Evolutionary conservation across 2,888 invertebrate species (phyloP).

Genomic region (Deilephila elpenor): DNA sequence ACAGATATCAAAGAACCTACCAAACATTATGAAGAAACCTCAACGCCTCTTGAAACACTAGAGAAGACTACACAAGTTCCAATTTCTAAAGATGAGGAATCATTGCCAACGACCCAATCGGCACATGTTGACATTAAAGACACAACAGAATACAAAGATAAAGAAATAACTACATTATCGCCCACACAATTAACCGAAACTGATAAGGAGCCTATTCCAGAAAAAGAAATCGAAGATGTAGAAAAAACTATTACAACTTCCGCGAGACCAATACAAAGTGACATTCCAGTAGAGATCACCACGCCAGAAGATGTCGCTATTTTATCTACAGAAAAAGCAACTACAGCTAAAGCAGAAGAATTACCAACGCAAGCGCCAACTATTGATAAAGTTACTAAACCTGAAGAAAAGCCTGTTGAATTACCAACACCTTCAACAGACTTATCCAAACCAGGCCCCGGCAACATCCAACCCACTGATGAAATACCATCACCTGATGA

Average conservation of each 20-base stretch:
- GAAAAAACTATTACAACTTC: constrained; percentile 37
- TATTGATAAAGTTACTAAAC: constrained; percentile 56
- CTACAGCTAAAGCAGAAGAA: constrained; percentile 40
- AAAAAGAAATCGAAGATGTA: constrained; percentile 37
- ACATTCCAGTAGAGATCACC: constrained; percentile 38
- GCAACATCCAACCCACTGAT: constrained; percentile 64
- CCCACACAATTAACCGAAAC: constrained; percentile 32
- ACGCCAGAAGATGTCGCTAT: constrained; percentile 39
- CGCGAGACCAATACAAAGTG: constrained; percentile 41
- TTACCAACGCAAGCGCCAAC: constrained; percentile 44
- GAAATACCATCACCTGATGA: constrained; percentile 67
- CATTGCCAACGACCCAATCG: constrained; percentile 30
- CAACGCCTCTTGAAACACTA: constrained; percentile 29
- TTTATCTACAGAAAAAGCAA: constrained; percentile 32
- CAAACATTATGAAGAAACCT: constrained; percentile 36
- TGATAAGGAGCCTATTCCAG: constrained; percentile 35
- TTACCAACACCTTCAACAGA: constrained; percentile 50
- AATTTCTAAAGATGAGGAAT: constrained; percentile 31
- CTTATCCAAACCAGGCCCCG: constrained; percentile 60
- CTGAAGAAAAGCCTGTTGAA: constrained; percentile 56
- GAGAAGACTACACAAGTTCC: constrained; percentile 35
- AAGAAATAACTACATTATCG: constrained; percentile 36
- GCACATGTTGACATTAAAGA: constrained; percentile 19
- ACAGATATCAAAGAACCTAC: constrained; percentile 43
- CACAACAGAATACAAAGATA: constrained; percentile 29